These are phyloP conservation scores for Tonatia bakeri DNA, from an alignment of 2,113 vertebrate genomes.

Conservation along the genomic window DNA sequence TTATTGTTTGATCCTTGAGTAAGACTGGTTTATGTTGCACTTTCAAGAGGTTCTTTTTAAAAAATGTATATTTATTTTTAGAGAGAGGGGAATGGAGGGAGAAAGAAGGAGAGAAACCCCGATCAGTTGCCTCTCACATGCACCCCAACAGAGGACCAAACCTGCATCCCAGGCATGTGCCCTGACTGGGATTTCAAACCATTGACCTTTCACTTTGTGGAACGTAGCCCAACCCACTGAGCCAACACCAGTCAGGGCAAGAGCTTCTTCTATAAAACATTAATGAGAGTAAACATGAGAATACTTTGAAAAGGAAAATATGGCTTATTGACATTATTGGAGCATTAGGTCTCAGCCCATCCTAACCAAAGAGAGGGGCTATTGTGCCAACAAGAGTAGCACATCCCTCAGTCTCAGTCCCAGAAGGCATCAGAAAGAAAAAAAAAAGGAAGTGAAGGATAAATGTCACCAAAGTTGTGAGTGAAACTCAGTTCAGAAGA, in stretches of 20 bases:
- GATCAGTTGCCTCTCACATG: no score
- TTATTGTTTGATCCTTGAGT: not conserved
- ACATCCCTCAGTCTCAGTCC: conserved; percentile 16
- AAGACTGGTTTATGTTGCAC: not conserved
- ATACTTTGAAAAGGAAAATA: not conserved
- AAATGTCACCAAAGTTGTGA: conserved; percentile 62
- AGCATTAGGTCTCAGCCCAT: not conserved
- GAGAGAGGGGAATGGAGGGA: no score
- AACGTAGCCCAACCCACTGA: no score
- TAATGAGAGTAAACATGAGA: not conserved
- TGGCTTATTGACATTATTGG: not conserved
- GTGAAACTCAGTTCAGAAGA: conserved; percentile 74
- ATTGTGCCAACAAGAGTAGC: not conserved
- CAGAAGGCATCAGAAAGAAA: conserved; percentile 40
- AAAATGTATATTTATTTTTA: no score
- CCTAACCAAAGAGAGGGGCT: not conserved
- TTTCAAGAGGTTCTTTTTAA: not conserved
- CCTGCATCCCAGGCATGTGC: no score
- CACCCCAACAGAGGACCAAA: no score
- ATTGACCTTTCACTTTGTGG: no score
- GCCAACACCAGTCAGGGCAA: not conserved
- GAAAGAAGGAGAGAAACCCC: no score
- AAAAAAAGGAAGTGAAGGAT: conserved; percentile 70
- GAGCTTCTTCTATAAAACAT: not conserved
- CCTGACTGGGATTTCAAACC: no score